Base-by-base conservation (phyloP, 2,888 invertebrate genomes). In the Hermodice carunculata region DNA sequence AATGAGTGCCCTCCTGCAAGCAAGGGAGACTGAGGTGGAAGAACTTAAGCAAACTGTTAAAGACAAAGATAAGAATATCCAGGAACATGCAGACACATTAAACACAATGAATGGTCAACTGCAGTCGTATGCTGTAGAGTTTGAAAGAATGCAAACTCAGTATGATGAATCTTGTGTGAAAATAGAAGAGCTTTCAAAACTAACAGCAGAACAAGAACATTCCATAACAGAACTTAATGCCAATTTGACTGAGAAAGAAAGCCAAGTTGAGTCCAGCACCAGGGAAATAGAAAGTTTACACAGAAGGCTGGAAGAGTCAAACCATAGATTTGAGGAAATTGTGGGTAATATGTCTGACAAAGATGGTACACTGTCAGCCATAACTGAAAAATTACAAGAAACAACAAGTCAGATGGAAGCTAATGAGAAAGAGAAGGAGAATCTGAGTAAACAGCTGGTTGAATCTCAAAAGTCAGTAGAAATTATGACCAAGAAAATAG, bases 121-220 rank as follows among this genome's bases (percentile, higher is more conserved):
- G 49, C 28, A 42, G 26, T 42, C 51, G 19, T 61, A 59, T 48
- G 48, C 34, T 1, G 8, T n/a, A 17, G 37, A 44, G 3, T 32
- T 59, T 22, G 59, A 59, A 48, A 43, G 49, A 24, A 32, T 59
- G 24, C 59, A 59, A 34, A 31, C 32, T 6, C 26, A 34, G n/a
- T 34, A 49, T 11, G 59, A 59, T 48, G 46, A 34, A 24, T n/a
- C 28, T 2, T 37, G n/a, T 32, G 37, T 5, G 14, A 48, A 49
- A 59, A 48, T 59, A 19, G 32, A 24, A 4, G 31, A 58, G n/a
- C 44, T 48, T 24, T 19, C 44, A 46, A 31, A 58, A 14, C 44
- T 28, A 29, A 6, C 34, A 19, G 8, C 3, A 19, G 46, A 31
- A 17, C 11, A 26, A 8, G 24, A 56, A n/a, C 17, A 8, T 24